Percentiles rank a stretch among this genome's conserved stretches.
These are phyloP conservation scores for Halictus rubicundus DNA, from an alignment of 1,140 invertebrate genomes.

Conservation along the genomic window DNA sequence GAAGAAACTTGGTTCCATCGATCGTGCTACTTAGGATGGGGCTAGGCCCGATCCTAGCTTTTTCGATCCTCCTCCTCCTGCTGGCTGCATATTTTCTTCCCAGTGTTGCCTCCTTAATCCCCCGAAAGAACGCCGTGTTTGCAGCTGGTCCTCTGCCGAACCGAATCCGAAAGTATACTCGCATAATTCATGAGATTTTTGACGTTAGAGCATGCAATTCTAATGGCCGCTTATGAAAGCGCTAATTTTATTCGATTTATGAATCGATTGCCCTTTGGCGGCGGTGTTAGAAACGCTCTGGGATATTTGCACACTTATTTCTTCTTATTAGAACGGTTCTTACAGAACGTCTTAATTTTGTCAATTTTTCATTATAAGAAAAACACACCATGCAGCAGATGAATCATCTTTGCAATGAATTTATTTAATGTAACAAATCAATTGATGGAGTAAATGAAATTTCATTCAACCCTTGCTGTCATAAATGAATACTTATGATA, in stretches of 20 bases:
- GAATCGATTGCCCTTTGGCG: too few relatives aligned
- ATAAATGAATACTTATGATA: too few relatives aligned
- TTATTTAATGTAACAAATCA: too few relatives aligned
- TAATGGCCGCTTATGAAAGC: background rate
- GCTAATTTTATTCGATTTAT: background rate
- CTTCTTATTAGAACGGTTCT: too few relatives aligned
- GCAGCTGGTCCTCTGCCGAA: background rate
- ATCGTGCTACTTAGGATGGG: conserved; percentile 17
- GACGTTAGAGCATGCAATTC: conserved; percentile 1
- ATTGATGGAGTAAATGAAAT: too few relatives aligned
- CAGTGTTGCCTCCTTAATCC: background rate
- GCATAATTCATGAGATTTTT: conserved; percentile 62
- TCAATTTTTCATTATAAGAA: too few relatives aligned
- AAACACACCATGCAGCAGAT: too few relatives aligned
- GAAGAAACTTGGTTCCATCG: conserved; percentile 53
- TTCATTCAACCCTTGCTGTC: too few relatives aligned
- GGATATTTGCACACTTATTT: too few relatives aligned
- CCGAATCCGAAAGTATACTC: conserved; percentile 30
- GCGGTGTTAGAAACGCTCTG: too few relatives aligned
- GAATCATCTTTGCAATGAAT: too few relatives aligned
- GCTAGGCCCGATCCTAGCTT: conserved; percentile 27
- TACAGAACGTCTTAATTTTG: too few relatives aligned
- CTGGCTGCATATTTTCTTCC: background rate
- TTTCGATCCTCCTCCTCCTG: background rate
- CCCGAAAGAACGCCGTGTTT: background rate